Evolutionary conservation across 2,888 invertebrate species (phyloP).

Genomic region (Barypeithes pellucidus): DNA sequence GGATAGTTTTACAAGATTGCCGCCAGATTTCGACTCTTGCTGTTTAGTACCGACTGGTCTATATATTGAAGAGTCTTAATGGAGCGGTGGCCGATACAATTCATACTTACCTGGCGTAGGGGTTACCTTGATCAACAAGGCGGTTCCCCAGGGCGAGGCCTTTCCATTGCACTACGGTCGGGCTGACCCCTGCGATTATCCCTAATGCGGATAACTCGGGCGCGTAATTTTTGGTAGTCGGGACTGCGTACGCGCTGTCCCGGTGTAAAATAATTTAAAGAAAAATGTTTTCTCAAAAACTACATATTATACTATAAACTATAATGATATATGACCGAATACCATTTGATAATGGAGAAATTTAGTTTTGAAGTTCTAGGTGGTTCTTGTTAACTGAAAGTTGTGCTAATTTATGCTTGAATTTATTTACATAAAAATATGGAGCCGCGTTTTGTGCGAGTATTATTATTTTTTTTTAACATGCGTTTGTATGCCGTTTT

Average conservation of each 20-base stretch:
- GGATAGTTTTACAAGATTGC: not conserved
- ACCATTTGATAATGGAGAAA: too few species aligned
- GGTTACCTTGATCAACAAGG: constrained; percentile 80
- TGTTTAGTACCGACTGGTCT: not conserved
- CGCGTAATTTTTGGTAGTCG: constrained; percentile 80
- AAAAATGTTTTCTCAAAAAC: not conserved
- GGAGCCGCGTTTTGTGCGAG: too few species aligned
- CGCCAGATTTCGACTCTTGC: not conserved
- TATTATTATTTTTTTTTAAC: too few species aligned
- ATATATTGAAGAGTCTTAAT: not conserved
- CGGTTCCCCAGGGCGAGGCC: constrained; percentile 81
- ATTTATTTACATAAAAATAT: too few species aligned
- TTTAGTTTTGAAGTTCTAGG: too few species aligned
- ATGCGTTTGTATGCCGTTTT: too few species aligned
- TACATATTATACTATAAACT: too few species aligned
- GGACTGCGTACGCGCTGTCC: constrained; percentile 79
- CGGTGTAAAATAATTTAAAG: constrained; percentile 61
- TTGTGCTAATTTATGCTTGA: too few species aligned
- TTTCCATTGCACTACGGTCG: constrained; percentile 82
- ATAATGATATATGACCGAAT: too few species aligned
- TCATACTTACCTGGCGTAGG: constrained; percentile 72
- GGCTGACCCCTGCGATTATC: constrained; percentile 84
- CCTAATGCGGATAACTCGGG: constrained; percentile 83
- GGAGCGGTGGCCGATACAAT: not conserved
- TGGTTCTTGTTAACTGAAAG: too few species aligned